These are phyloP conservation scores for Onychomys leucogaster DNA, from an alignment of 2,797 vertebrate species.

Conservation along the genomic window DNA sequence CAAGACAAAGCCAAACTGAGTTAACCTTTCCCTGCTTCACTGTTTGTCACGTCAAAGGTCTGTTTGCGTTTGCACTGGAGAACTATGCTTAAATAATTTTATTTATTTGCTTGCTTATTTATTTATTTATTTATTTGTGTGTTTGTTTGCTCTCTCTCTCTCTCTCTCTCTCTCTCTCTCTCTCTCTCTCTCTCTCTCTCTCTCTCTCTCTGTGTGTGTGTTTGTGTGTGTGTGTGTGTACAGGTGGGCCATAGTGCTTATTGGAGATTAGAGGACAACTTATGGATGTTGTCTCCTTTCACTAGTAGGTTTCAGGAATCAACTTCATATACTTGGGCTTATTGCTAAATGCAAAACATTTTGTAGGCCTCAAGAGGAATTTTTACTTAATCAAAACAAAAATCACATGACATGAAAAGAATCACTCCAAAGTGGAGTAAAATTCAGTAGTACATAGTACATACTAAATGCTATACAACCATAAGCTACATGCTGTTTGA, in stretches of 20 bases:
- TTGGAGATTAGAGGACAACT: no score
- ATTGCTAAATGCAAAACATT: background rate
- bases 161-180: no score
- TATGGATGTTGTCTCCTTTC: background rate
- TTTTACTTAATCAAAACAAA: background rate
- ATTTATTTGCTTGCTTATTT: background rate
- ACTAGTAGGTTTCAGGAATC: background rate
- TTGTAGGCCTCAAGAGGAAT: background rate
- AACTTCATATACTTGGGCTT: background rate
- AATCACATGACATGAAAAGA: background rate
- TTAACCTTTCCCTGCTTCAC: background rate
- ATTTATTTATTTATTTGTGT: background rate
- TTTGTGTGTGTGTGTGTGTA: background rate
- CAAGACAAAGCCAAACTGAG: background rate
- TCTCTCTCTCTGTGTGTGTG: background rate
- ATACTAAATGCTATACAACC: background rate
- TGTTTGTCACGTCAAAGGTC: background rate
- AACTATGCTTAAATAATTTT: background rate
- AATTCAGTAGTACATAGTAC: background rate
- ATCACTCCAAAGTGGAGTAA: background rate
- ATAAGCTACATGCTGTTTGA: background rate
- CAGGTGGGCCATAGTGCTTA: background rate
- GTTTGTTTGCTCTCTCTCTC: no score
- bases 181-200: background rate
- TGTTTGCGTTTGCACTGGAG: background rate